Base-by-base conservation (phyloP, 1,140 invertebrate genomes). In the Pogonognathellus flavescens region DNA sequence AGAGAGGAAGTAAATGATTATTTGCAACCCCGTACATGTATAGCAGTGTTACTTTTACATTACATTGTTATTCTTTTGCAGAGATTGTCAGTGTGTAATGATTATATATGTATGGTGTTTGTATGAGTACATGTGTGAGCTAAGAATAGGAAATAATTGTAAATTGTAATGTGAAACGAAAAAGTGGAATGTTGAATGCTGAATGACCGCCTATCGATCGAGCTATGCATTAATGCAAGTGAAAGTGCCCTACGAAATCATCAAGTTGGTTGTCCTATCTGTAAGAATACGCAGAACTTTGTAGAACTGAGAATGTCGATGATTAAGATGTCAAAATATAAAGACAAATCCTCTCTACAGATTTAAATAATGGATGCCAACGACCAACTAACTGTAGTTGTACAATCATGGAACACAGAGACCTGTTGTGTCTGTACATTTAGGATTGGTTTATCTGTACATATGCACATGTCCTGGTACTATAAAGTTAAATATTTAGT, bases 211-310 rank as follows among this genome's bases (percentile, higher is more conserved):
- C 14, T 49, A 50, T 76, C n/a, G 5, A n/a, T 41, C 5, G 11
- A 72, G 14, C n/a, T 31, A 76, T n/a, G 41, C 70, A 31, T 76
- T 18, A 41, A 11, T 76, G 6, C 41, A 76, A 31, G 70, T 76
- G 70, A 76, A 76, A 76, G 70, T 76, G 70, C n/a, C 49, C 6
- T 25, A 76, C 70, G 70, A 76, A 31, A 76, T 76, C 70, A 31
- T 49, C 70, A 50, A 14, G 16, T 50, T 76, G 41, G 70, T 16
- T 70, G 11, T 31, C 14, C 22, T 66, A 16, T 31, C 13, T 70
- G 22, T 62, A 3, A 62, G n/a, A 18, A 20, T 18, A 62, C 9
- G 16, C 1, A 62, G 20, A 13, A 18, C 8, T 62, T n/a, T n/a
- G n/a, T n/a, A n/a, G n/a, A n/a, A n/a, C n/a, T n/a, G n/a, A n/a